Base-by-base conservation (phyloP, 2,113 vertebrate genomes). In the Campylomormyrus numenius region DNA sequence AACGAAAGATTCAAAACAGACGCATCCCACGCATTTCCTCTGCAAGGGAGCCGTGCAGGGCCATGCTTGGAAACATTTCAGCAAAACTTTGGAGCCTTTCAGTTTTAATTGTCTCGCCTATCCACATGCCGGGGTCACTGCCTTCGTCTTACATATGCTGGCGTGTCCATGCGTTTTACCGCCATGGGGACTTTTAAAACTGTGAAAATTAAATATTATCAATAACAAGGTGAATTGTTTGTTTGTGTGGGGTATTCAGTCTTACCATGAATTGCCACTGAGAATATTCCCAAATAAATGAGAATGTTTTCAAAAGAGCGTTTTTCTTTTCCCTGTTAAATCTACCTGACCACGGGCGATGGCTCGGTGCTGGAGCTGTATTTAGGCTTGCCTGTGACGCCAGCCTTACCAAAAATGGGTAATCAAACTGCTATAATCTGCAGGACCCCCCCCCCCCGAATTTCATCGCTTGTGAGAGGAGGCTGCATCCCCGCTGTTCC, bases 41-140 rank as follows among this genome's bases (percentile, higher is more conserved):
- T 62, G 77, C 24, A 45, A 66, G 49, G 87, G 35, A 84, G 77
- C 77, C 50, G 17, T 42, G 39, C 53, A 24, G 87, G 42, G 53
- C 80, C 24, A 49, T 53, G 21, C 52, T 89, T 89, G 89, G 89
- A 89, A 85, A 45, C 89, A 53, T 85, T 85, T 89, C 89, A 89
- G 80, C 89, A 85, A 31, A 89, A 89, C 77, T 85, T 62, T 45
- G 77, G 80, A 62, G 84, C 80, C 89, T 89, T 85, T 85, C 77
- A 53, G 50, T 85, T 85, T 46, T 70, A 70, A 70, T 84, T 85
- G 52, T 89, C 80, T 85, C 21, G 42, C n/a, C 84, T 17, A 17
- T 89, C 42, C 80, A 89, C 80, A 53, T 89, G 19, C 52, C 1
- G 27, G 27, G 46, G 9, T 84, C 31, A 24, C 17, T 15, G n/a